phyloP scores from a whole-genome alignment of 2,888 invertebrate species.

The Saturnia japonica region DNA sequence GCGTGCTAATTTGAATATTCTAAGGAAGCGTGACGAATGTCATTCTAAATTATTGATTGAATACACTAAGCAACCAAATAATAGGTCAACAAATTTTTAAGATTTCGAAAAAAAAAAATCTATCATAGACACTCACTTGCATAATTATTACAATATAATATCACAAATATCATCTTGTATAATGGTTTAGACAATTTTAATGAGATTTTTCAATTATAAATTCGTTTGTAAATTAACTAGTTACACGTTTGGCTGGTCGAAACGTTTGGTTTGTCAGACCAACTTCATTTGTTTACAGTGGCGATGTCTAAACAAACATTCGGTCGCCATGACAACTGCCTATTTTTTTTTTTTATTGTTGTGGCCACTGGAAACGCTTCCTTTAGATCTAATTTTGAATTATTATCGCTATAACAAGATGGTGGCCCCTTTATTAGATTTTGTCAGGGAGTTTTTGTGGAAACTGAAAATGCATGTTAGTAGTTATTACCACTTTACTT shows the following conservation, averaged over 20 bases:
- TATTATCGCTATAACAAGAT: too few relatives aligned
- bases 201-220: slow-evolving; percentile 1
- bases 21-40: slow-evolving; percentile 54
- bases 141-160: slow-evolving; percentile 31
- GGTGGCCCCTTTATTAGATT: too few relatives aligned
- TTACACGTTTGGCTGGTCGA: slow-evolving; percentile 24
- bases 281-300: slow-evolving; percentile 76
- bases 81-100: slow-evolving; percentile 45
- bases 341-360: slow-evolving; percentile 38
- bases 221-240: slow-evolving; percentile 21
- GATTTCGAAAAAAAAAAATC: slow-evolving; percentile 26
- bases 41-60: slow-evolving; percentile 70
- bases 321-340: slow-evolving; percentile 61
- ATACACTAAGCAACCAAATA: slow-evolving; percentile 46
- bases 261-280: slow-evolving; percentile 57
- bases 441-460: too few relatives aligned
- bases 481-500: too few relatives aligned
- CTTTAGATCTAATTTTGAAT: too few relatives aligned
- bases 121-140: slow-evolving; percentile 50
- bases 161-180: background rate
- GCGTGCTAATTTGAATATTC: slow-evolving; percentile 65
- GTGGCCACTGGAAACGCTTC: too few relatives aligned
- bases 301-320: slow-evolving; percentile 65
- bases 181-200: background rate
- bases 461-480: too few relatives aligned